A percentile compares a stretch with the other conserved stretches of the same genome.
Conservation (phyloP, 92 coral and sea anemone species). For the Actinostola sp. region DNA sequence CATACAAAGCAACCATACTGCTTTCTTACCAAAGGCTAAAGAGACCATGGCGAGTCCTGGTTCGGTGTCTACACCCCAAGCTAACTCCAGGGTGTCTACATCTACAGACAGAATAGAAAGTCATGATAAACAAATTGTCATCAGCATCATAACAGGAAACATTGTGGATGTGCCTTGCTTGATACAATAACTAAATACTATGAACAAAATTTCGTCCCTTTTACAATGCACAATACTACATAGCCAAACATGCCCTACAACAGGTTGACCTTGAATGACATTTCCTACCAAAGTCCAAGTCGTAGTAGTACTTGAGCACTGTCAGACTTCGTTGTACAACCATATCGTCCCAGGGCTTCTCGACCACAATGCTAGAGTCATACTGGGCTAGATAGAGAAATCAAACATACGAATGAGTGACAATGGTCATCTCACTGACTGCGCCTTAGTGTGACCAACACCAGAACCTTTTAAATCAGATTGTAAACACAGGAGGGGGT, state of each 20-base stretch:
- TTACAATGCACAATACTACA: not conserved
- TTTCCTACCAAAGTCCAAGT: slow-evolving; percentile 85
- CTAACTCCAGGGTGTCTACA: slow-evolving; percentile 82
- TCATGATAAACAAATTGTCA: not conserved
- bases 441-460: too few relatives aligned
- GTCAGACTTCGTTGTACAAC: slow-evolving; percentile 78
- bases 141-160: too few relatives aligned
- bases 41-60: slow-evolving; percentile 86
- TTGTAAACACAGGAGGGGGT: too few relatives aligned
- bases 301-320: slow-evolving; percentile 89
- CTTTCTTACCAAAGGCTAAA: slow-evolving; percentile 83
- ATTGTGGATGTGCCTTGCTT: too few relatives aligned
- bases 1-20: not conserved
- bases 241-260: not conserved
- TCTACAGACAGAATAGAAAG: slow-evolving; percentile 38
- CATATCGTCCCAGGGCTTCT: slow-evolving; percentile 86
- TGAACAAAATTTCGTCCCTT: too few relatives aligned
- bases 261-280: too few relatives aligned
- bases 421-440: not conserved
- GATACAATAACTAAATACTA: too few relatives aligned
- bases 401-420: not conserved
- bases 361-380: slow-evolving; percentile 58
- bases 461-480: too few relatives aligned
- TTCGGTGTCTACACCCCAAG: slow-evolving; percentile 98
- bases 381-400: slow-evolving; percentile 39